Evolutionary conservation across 2,888 invertebrate genomes (phyloP).

Genomic region (Chaetoderma sp.): DNA sequence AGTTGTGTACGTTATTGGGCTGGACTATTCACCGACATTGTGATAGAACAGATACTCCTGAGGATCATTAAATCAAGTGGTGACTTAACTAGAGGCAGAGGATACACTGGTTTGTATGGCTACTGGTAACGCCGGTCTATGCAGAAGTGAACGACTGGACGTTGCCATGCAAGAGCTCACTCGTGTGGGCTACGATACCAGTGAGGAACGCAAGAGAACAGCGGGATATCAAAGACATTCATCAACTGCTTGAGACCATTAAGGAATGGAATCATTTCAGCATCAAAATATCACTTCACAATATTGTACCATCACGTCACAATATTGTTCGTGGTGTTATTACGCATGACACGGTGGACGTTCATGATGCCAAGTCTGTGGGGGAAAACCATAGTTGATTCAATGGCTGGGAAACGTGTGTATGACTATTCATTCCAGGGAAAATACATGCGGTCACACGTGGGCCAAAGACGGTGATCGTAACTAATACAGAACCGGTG

Average conservation of each 20-base stretch:
- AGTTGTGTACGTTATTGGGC: conserved; percentile 32
- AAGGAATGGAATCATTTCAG: conserved; percentile 7
- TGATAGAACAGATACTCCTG: conserved; percentile 35
- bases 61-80: conserved; percentile 31
- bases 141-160: conserved; percentile 9
- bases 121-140: conserved; percentile 2
- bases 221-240: background rate
- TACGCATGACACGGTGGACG: conserved; percentile 17
- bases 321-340: conserved; percentile 27
- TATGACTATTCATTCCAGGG: conserved; percentile 9
- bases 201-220: conserved; percentile 18
- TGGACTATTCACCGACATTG: conserved; percentile 31
- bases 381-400: conserved; percentile 20
- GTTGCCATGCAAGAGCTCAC: conserved; percentile 21
- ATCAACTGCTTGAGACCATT: conserved; percentile 10
- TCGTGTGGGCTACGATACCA: conserved; percentile 2
- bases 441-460: conserved; percentile 20
- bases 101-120: conserved; percentile 27
- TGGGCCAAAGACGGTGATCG: conserved; percentile 7
- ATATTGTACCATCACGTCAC: conserved; percentile 14
- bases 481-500: conserved; percentile 11
- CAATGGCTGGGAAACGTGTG: conserved; percentile 20
- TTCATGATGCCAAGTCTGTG: conserved; percentile 17
- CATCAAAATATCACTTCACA: conserved; percentile 16
- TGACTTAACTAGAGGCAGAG: conserved; percentile 26